These are phyloP conservation scores for Cranoglanis bouderius DNA, from an alignment of 2,113 vertebrate species.

Conservation along the genomic window DNA sequence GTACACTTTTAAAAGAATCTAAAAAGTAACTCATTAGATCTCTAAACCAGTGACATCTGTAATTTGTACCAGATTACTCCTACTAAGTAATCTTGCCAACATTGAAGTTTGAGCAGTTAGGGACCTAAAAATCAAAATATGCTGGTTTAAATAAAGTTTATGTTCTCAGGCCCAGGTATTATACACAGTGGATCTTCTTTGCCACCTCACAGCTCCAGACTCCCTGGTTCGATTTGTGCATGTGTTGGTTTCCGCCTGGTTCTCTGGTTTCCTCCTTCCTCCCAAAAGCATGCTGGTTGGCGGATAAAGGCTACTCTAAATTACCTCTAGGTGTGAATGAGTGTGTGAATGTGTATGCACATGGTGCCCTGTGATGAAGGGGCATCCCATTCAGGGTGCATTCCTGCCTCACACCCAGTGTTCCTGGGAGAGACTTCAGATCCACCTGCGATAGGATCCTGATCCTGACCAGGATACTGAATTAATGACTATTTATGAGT, in stretches of 20 bases:
- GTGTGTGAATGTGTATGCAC: not conserved
- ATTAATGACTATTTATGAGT: not conserved
- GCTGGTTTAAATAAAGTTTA: not conserved
- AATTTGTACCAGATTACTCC: not conserved
- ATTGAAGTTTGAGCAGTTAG: not conserved
- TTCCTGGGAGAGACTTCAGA: not conserved
- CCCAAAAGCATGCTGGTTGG: not conserved
- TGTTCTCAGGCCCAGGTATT: not conserved
- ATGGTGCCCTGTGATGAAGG: not conserved
- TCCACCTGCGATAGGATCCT: too few species aligned
- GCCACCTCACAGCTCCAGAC: not conserved
- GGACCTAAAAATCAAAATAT: not conserved
- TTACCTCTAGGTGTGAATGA: not conserved
- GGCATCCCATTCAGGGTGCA: not conserved
- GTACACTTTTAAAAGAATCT: not conserved
- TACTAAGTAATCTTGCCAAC: not conserved
- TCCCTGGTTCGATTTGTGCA: not conserved
- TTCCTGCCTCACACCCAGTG: not conserved
- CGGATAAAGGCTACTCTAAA: not conserved
- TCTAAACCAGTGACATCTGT: not conserved
- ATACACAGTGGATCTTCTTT: not conserved
- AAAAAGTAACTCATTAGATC: not conserved
- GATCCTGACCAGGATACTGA: not conserved
- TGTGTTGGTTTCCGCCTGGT: not conserved
- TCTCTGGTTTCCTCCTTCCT: not conserved